phyloP scores from a whole-genome alignment of 2,888 invertebrate genomes.

The Melanchra persicariae region DNA sequence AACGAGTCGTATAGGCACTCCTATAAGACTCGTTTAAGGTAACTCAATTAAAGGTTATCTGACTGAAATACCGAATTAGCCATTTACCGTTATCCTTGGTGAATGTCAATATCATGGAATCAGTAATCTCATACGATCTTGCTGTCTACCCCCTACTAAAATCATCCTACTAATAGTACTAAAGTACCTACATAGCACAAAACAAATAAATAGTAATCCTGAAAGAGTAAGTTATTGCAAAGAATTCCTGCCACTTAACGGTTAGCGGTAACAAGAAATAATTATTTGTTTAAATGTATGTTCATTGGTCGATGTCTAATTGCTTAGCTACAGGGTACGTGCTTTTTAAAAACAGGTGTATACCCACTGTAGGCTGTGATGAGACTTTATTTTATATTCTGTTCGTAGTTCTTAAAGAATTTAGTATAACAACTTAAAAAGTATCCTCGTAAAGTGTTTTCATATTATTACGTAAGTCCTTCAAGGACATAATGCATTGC shows the following conservation, averaged over 20 bases:
- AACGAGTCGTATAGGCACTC: neutral
- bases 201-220: neutral
- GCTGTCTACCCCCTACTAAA: neutral
- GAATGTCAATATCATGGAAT: neutral
- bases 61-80: neutral
- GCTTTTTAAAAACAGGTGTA: conserved; percentile 50
- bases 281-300: conserved; percentile 53
- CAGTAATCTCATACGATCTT: neutral
- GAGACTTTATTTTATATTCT: neutral
- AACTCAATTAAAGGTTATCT: too few relatives aligned
- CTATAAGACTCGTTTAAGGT: too few relatives aligned
- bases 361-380: conserved; percentile 9
- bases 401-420: neutral
- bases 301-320: conserved; percentile 51
- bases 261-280: conserved; percentile 32
- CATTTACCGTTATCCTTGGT: neutral
- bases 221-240: conserved; percentile 21
- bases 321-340: conserved; percentile 37
- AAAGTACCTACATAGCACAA: conserved; percentile 14
- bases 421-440: too few relatives aligned
- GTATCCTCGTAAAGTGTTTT: too few relatives aligned
- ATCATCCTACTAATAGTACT: neutral
- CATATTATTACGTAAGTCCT: too few relatives aligned
- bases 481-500: neutral
- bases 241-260: conserved; percentile 21